Base-by-base conservation (phyloP, 1,140 invertebrate species). In the Pinna nobilis region DNA sequence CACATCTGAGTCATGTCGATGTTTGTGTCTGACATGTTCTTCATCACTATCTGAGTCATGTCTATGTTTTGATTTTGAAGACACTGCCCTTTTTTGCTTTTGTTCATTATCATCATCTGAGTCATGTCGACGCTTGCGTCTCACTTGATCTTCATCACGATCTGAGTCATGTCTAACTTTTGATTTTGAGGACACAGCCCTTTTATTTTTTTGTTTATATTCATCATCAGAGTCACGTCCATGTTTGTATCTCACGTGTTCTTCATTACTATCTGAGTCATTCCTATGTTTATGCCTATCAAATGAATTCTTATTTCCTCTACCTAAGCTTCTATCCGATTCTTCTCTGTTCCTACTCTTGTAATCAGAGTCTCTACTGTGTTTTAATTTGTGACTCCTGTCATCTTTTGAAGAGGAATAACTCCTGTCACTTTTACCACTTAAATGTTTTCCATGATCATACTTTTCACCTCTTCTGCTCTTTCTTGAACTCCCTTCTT, bases 271-370 rank as follows among this genome's bases (percentile, higher is more conserved):
- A 2, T 7, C 20, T 23, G 47, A 39, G 20, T 6, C 33, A 30
- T 44, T 41, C 57, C 23, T 41, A 33, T 25, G 15, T 66, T 30
- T 65, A 30, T 50, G 5, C 11, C 25, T 32, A 41, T 41, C 9
- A 37, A 28, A n/a, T 57, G 33, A 50, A 20, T 64, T 37, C 59
- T 32, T 53, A 9, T 60, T 20, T 61, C 44, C 37, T 30, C 20
- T 30, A n/a, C 3, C 28, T 68, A 18, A n/a, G 61, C 47, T 50
- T 41, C 39, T 11, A 23, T 44, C 44, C 55, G 13, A 32, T 37
- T 20, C 65, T 51, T 65, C 51, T 47, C 25, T 59, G 53, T 13
- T 35, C 20, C 28, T n/a, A 20, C 39, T 59, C 15, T 30, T 28
- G 15, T 37, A 6, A 28, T 49, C 55, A 47, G 49, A n/a, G 15